These are phyloP conservation scores for Poeciliopsis infans DNA, from an alignment of 2,797 vertebrate species.

Conservation along the genomic window DNA sequence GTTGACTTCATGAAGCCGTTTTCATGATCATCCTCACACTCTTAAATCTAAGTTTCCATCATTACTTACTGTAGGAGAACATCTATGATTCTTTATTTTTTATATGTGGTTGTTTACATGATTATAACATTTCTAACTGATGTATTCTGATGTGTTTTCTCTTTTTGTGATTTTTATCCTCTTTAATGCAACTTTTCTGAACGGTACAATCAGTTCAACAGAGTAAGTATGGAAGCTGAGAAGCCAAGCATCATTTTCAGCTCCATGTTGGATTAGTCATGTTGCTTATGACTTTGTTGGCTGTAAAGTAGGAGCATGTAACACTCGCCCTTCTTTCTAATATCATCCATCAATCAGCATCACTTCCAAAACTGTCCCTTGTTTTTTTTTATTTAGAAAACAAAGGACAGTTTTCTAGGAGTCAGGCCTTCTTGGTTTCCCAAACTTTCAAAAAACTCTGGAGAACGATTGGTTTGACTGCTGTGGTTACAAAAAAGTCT, in stretches of 20 bases:
- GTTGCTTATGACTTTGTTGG: constrained; percentile 30
- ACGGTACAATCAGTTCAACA: constrained; percentile 62
- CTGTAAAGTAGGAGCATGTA: constrained; percentile 52
- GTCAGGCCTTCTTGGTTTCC: not conserved
- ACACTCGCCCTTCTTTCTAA: constrained; percentile 25
- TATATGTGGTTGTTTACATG: constrained; percentile 23
- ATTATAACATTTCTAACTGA: constrained; percentile 44
- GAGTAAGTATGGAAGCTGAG: constrained; percentile 72
- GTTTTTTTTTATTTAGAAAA: not conserved
- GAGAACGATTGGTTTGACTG: not conserved
- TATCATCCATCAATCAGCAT: constrained; percentile 4
- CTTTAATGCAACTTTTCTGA: constrained; percentile 55
- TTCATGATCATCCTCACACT: constrained; percentile 13
- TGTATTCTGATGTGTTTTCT: constrained; percentile 13
- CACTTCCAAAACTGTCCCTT: not conserved
- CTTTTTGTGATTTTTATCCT: constrained; percentile 52
- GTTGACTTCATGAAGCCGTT: not conserved
- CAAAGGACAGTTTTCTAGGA: too few relatives aligned
- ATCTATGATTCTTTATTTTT: not conserved
- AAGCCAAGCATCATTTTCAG: not conserved
- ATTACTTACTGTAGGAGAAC: constrained; percentile 6
- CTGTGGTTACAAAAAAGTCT: not conserved
- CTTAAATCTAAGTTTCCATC: constrained; percentile 20
- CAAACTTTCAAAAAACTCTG: not conserved
- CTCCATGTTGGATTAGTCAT: constrained; percentile 5